phyloP scores from a whole-genome alignment of 2,113 vertebrate species.

The Lonchura striata region DNA sequence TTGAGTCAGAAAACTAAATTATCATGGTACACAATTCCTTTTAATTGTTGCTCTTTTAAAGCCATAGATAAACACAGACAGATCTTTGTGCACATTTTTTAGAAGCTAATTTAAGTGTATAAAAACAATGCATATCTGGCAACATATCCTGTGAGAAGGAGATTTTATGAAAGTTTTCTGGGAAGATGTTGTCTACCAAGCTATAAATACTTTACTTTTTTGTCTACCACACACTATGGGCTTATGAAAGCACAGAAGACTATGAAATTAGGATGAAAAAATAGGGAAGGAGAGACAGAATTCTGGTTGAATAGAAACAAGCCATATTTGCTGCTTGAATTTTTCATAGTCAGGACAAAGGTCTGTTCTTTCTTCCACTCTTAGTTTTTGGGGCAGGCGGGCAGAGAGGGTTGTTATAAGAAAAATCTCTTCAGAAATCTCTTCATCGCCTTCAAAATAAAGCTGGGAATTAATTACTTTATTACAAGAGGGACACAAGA shows the following conservation, averaged over 20 bases:
- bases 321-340: not conserved
- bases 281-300: not conserved
- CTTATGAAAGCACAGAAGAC: not conserved
- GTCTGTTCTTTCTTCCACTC: not conserved
- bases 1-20: slow-evolving; percentile 23
- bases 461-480: not conserved
- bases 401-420: not conserved
- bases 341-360: not conserved
- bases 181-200: not conserved
- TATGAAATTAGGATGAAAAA: not conserved
- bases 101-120: not conserved
- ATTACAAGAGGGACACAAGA: not conserved
- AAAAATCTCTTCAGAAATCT: not conserved
- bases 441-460: not conserved
- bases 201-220: not conserved
- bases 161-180: not conserved
- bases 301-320: not conserved
- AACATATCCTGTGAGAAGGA: not conserved
- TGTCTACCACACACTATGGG: not conserved
- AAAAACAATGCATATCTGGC: not conserved
- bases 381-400: not conserved
- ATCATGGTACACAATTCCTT: not conserved
- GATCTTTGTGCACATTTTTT: slow-evolving; percentile 10
- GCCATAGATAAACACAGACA: not conserved
- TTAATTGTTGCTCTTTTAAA: slow-evolving; percentile 20